These are phyloP conservation scores for Aporrectodea caliginosa DNA, from an alignment of 1,140 invertebrate genomes.

Conservation along the genomic window DNA sequence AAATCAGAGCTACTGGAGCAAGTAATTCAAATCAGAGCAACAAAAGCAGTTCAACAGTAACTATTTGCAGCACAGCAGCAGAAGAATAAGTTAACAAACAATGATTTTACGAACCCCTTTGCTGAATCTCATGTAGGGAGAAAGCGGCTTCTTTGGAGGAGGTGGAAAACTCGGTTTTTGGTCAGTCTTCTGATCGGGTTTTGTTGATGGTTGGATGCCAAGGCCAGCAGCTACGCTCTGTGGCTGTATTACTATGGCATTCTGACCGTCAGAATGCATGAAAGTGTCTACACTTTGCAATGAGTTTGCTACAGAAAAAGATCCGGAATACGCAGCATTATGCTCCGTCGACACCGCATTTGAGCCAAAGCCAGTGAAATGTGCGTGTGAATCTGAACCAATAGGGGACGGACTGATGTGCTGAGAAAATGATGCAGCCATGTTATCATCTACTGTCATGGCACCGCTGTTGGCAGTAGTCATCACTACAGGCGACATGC, in stretches of 20 bases:
- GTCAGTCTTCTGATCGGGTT: no score
- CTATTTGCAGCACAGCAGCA: background rate
- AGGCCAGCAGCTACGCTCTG: background rate
- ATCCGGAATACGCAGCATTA: background rate
- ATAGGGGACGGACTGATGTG: background rate
- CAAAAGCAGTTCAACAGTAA: background rate
- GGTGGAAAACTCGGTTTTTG: no score
- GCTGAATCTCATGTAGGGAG: conserved; percentile 32
- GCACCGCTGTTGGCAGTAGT: background rate
- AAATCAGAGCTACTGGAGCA: no score
- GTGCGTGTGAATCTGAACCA: background rate
- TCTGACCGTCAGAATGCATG: background rate
- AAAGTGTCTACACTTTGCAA: background rate
- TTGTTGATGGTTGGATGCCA: background rate
- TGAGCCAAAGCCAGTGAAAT: background rate
- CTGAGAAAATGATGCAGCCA: background rate
- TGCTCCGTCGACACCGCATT: background rate
- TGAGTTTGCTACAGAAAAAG: background rate
- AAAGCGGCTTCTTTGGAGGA: conserved; percentile 28
- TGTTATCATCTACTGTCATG: background rate
- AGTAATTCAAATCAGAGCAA: background rate
- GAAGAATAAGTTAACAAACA: background rate
- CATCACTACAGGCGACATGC: background rate
- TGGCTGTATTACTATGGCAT: background rate
- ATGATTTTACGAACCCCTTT: conserved; percentile 21